Evolutionary conservation across 2,888 invertebrate species (phyloP).

Genomic region (Eumacrocentrus americanus): DNA sequence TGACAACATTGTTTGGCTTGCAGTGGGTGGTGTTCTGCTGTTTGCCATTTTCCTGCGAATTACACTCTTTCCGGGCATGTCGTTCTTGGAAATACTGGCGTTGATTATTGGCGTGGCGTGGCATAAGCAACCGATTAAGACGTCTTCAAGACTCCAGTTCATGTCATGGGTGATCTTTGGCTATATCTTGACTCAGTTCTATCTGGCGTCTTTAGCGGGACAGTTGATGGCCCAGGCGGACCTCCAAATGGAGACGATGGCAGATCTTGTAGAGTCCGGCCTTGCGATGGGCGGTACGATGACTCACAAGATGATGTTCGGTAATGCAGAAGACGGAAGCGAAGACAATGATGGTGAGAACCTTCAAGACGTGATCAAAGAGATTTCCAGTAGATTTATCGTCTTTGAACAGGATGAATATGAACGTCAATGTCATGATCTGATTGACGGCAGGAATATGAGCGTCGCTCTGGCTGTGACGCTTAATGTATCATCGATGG

Average conservation of each 20-base stretch:
- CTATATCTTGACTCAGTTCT: constrained; percentile 49
- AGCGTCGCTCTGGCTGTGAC: constrained; percentile 44
- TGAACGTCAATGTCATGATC: constrained; percentile 28
- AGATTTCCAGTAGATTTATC: constrained; percentile 35
- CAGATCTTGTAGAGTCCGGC: constrained; percentile 42
- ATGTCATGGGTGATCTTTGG: constrained; percentile 51
- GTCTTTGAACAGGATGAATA: constrained; percentile 39
- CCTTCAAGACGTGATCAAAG: constrained; percentile 51
- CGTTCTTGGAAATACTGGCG: constrained; percentile 45
- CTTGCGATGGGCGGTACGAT: constrained; percentile 13
- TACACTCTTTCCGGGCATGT: constrained; percentile 40
- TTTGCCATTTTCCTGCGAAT: constrained; percentile 39
- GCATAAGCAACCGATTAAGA: constrained; percentile 39
- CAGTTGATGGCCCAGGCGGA: constrained; percentile 45
- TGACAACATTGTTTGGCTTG: constrained; percentile 44
- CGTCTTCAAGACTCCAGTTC: constrained; percentile 47
- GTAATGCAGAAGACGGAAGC: constrained; percentile 15
- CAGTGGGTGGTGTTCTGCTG: constrained; percentile 39
- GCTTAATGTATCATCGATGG: constrained; percentile 43
- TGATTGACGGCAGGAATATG: constrained; percentile 40
- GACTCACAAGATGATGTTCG: constrained; percentile 14
- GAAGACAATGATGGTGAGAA: constrained; percentile 65
- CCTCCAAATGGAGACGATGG: constrained; percentile 41
- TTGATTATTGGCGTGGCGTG: constrained; percentile 45
- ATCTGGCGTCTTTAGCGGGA: constrained; percentile 52